Conservation (phyloP, 2,888 invertebrate genomes). For the Idaea aversata region DNA sequence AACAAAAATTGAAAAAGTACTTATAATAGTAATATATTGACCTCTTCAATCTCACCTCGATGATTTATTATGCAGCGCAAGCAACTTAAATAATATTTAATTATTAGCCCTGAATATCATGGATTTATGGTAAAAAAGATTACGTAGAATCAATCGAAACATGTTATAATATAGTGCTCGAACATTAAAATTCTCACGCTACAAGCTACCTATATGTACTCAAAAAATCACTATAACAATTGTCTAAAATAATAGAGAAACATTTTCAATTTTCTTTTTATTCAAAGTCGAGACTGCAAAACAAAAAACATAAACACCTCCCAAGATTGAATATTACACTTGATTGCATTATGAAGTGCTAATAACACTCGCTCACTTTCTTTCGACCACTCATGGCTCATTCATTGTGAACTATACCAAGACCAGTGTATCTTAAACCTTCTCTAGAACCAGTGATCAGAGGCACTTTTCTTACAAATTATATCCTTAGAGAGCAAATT, state of each 20-base stretch:
- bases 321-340: conserved; percentile 28
- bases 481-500: conserved; percentile 29
- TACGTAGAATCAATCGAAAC: background rate
- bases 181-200: background rate
- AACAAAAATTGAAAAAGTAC: no score
- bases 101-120: no score
- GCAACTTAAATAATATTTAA: no score
- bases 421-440: conserved; percentile 22
- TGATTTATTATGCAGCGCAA: no score
- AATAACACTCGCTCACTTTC: conserved; percentile 38
- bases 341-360: conserved; percentile 25
- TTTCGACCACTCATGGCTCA: conserved; percentile 30
- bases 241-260: background rate
- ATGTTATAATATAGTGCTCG: background rate
- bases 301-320: conserved; percentile 17
- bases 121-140: background rate
- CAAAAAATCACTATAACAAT: background rate
- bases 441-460: conserved; percentile 13
- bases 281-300: background rate
- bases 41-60: no score
- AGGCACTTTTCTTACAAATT: conserved; percentile 12
- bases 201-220: background rate
- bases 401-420: conserved; percentile 28
- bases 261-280: background rate
- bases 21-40: no score